Conservation (phyloP, 2,113 vertebrate genomes). For the Myodes glareolus region DNA sequence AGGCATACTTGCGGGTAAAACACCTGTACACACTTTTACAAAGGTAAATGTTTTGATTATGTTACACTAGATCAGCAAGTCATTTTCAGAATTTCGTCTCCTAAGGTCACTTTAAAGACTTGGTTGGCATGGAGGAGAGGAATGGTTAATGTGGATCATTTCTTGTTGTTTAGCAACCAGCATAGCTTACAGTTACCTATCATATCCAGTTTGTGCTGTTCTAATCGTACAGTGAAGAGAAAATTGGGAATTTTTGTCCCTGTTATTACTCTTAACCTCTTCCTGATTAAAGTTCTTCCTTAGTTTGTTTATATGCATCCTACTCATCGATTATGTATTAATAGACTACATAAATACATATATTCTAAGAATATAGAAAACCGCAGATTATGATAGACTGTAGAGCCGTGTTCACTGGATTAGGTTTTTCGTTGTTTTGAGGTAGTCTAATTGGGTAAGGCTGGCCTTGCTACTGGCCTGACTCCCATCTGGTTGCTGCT, state of each 20-base stretch:
- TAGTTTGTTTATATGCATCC: not conserved
- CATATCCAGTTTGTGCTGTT: not conserved
- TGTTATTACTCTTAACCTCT: not conserved
- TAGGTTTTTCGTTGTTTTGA: not conserved
- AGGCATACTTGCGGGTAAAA: not conserved
- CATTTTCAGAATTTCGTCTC: not conserved
- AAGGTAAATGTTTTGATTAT: not conserved
- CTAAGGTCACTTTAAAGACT: slow-evolving; percentile 1
- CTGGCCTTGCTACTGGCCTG: not conserved
- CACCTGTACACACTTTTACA: not conserved
- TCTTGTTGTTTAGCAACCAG: not conserved
- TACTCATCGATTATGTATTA: not conserved
- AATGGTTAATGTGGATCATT: not conserved
- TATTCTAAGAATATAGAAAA: not conserved
- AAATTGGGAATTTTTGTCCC: not conserved
- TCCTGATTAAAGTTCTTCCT: not conserved
- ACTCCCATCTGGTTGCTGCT: not conserved
- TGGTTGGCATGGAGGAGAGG: not conserved
- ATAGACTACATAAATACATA: not conserved
- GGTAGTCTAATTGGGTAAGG: no score
- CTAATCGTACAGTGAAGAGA: not conserved
- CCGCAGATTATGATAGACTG: not conserved
- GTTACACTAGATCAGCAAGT: not conserved
- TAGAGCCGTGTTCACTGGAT: not conserved
- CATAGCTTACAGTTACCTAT: not conserved